Conservation (phyloP, 2,888 invertebrate species). For the Lingula anatina region DNA sequence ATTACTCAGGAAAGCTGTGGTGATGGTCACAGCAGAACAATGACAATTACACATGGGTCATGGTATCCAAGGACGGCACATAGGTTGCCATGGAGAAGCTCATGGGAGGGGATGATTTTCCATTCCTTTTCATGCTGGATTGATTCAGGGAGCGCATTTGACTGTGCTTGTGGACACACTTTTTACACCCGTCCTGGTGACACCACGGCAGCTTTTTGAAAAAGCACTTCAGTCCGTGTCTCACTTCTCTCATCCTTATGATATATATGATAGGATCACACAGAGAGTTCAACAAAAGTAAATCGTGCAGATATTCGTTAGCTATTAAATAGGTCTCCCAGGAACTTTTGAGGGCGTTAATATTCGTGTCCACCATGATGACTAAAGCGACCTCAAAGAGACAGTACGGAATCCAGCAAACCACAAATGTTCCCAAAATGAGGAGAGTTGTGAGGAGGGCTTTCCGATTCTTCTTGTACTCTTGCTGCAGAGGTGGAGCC, state of each 20-base stretch:
- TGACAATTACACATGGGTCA: too few relatives aligned
- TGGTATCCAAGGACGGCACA: too few relatives aligned
- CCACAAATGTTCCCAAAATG: constrained; percentile 30
- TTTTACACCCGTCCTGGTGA: too few relatives aligned
- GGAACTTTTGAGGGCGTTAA: constrained; percentile 13
- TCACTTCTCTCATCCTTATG: constrained; percentile 24
- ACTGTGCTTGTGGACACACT: too few relatives aligned
- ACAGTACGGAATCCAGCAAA: constrained; percentile 36
- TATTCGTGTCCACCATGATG: constrained; percentile 17
- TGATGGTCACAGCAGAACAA: too few relatives aligned
- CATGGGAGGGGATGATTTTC: too few relatives aligned
- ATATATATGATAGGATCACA: constrained; percentile 34
- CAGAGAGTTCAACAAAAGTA: constrained; percentile 25
- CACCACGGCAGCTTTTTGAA: too few relatives aligned
- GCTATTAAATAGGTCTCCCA: constrained; percentile 10
- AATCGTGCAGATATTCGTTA: constrained; percentile 25
- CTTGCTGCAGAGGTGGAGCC: constrained; percentile 13
- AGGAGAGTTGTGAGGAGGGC: constrained; percentile 33
- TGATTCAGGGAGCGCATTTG: too few relatives aligned
- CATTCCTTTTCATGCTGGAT: too few relatives aligned
- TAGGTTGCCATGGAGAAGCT: too few relatives aligned
- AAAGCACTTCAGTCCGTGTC: too few relatives aligned
- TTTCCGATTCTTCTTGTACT: constrained; percentile 24
- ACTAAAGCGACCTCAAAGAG: constrained; percentile 24
- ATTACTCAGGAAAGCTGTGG: too few relatives aligned